Base-by-base conservation (phyloP, 2,113 vertebrate genomes). In the Anguilla japonica region DNA sequence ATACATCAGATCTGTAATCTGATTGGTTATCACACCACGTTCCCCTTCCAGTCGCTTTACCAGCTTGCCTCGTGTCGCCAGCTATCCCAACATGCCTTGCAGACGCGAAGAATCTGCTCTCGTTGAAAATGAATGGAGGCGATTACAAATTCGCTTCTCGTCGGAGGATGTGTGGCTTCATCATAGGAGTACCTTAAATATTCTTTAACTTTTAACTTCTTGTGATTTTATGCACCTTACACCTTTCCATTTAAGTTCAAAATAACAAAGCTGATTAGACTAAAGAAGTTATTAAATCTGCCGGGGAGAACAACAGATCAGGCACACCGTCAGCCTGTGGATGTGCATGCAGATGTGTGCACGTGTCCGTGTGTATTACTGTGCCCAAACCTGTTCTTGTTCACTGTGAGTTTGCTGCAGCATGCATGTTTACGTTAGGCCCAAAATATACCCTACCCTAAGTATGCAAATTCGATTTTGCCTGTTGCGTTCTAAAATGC, bases 391-490 rank as follows among this genome's bases (percentile, higher is more conserved):
- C 63, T 26, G 41, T 79, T 46, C 50, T 13, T 83, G 46, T 81
- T 56, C 18, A 6, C 26, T 96, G 11, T 95, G 95, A 56, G 96
- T 93, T 0, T 92, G 91, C 0, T 95, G 94, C 88, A 95, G 89
- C 86, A 95, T 91, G 67, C 91, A 94, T 2, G 93, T 89, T 92
- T 95, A 95, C 83, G 96, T 92, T 82, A 82, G 34, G 34, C 34
- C 34, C 34, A 34, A 34, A 34, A 34, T 34, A 34, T 34, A 34
- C 34, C 34, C 34, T 34, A 34, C 34, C 34, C 34, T 34, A 34
- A 34, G 34, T 34, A 34, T 1, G 34, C 34, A 34, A 34, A 34
- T 34, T 34, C 34, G 34, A 34, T 34, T 34, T 34, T 34, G 34
- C 34, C 34, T 34, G 34, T 34, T 34, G 34, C 34, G 34, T 34